Conservation (phyloP, 2,113 vertebrate genomes). For the Stegastes partitus region DNA sequence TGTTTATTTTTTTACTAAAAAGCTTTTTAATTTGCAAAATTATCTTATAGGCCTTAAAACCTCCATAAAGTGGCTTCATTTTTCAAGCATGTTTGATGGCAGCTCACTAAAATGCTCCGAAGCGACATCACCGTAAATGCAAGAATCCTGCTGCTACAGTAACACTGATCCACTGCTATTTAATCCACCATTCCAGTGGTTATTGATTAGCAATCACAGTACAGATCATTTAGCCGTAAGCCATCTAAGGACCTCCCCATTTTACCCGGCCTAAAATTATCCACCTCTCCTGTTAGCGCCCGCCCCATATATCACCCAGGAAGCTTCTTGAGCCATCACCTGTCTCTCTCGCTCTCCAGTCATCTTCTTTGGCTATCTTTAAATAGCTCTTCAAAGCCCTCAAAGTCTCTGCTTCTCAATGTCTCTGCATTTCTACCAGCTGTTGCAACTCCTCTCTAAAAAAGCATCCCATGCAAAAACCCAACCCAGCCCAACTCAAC, state of each 20-base stretch:
- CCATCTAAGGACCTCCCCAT: conserved; percentile 64
- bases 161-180: not conserved
- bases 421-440: conserved; percentile 79
- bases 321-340: conserved; percentile 84
- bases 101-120: not conserved
- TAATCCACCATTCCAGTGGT: conserved; percentile 30
- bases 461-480: conserved; percentile 52
- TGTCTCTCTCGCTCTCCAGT: conserved; percentile 81
- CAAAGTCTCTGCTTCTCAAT: conserved; percentile 79
- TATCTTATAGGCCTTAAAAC: conserved; percentile 12
- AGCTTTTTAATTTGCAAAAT: not conserved
- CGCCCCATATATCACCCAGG: conserved; percentile 81
- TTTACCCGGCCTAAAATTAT: conserved; percentile 74
- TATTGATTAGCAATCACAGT: conserved; percentile 66
- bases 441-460: conserved; percentile 70
- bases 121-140: not conserved
- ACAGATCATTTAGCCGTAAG: conserved; percentile 40
- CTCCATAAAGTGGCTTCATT: not conserved
- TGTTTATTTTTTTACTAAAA: not conserved
- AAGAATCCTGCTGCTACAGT: not conserved
- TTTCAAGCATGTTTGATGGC: not conserved
- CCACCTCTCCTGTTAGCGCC: conserved; percentile 59
- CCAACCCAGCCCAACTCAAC: conserved; percentile 4
- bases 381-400: conserved; percentile 81
- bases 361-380: conserved; percentile 82